Conservation (phyloP, 2,888 invertebrate species). For the Drosophila recens region DNA sequence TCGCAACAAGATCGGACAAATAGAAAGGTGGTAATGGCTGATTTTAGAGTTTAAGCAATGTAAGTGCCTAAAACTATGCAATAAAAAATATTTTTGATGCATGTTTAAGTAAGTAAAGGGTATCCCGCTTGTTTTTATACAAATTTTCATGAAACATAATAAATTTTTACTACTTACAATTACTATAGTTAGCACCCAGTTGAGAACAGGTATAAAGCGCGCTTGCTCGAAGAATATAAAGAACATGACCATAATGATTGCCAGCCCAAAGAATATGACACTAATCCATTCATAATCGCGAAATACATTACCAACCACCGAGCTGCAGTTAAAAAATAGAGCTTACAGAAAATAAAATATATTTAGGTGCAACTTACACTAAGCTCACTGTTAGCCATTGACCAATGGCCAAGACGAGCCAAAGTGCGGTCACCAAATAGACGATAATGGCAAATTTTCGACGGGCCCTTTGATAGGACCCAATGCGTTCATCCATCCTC, state of each 20-base stretch:
- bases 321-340: conserved; percentile 20
- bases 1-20: too few species aligned
- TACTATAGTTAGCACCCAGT: conserved; percentile 60
- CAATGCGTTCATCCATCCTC: conserved; percentile 34
- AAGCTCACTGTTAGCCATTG: conserved; percentile 63
- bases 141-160: too few species aligned
- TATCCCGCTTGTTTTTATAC: too few species aligned
- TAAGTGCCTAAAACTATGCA: too few species aligned
- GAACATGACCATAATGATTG: conserved; percentile 48
- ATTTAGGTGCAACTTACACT: conserved; percentile 64
- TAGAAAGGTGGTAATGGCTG: too few species aligned
- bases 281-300: conserved; percentile 44
- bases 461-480: conserved; percentile 56
- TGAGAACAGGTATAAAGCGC: conserved; percentile 56
- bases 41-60: too few species aligned
- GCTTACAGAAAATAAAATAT: not conserved
- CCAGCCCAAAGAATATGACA: conserved; percentile 56
- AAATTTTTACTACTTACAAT: conserved; percentile 60
- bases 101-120: too few species aligned
- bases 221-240: conserved; percentile 70
- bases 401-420: conserved; percentile 52
- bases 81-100: too few species aligned
- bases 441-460: conserved; percentile 63
- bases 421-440: conserved; percentile 57
- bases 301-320: not conserved